Conservation (phyloP, 2,888 invertebrate species). For the Eilema caniola region DNA sequence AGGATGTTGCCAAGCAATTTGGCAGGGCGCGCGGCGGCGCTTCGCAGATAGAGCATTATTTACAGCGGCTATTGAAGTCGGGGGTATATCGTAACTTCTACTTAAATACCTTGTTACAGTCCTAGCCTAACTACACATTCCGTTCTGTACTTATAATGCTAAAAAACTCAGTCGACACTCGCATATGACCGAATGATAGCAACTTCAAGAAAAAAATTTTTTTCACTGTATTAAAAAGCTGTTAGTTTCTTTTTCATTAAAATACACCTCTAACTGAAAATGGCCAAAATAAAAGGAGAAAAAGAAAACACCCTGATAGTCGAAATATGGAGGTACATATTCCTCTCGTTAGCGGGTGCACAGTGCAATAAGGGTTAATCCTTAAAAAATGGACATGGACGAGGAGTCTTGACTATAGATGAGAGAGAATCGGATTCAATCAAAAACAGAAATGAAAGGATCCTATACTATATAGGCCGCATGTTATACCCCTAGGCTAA, state of each 20-base stretch:
- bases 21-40: constrained; percentile 75
- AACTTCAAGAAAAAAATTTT: background rate
- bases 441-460: background rate
- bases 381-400: background rate
- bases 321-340: background rate
- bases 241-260: background rate
- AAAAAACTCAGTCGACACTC: constrained; percentile 43
- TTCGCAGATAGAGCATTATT: constrained; percentile 80
- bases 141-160: constrained; percentile 54
- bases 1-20: constrained; percentile 84
- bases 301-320: background rate
- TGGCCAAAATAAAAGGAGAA: background rate
- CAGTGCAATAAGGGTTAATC: too few species aligned
- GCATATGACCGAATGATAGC: background rate
- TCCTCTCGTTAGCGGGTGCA: too few species aligned
- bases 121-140: constrained; percentile 58
- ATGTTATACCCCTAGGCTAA: too few species aligned
- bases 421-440: background rate
- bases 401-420: background rate
- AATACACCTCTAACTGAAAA: background rate
- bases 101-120: constrained; percentile 75
- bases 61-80: constrained; percentile 76
- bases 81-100: constrained; percentile 76
- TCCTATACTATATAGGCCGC: too few species aligned
- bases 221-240: background rate